Conservation (phyloP, 2,888 invertebrate species). For the Nephrocerus scutellatus region DNA sequence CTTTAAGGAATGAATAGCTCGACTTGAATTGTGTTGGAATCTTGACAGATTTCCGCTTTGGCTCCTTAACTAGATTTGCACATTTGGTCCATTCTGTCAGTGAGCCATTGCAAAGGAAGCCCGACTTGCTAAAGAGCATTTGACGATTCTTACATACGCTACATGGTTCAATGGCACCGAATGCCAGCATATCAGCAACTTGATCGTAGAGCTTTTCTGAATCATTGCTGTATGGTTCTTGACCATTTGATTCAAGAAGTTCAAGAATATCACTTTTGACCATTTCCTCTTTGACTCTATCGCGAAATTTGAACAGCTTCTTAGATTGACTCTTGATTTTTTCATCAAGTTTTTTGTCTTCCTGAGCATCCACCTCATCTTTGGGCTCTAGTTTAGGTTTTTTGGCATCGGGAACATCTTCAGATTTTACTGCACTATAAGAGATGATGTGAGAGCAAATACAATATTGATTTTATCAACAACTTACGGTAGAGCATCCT, state of each 20-base stretch:
- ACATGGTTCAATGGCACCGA: conserved; percentile 76
- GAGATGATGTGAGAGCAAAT: no score
- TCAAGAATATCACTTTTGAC: conserved; percentile 55
- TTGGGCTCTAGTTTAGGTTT: conserved; percentile 62
- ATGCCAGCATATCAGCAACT: conserved; percentile 77
- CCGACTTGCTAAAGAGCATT: conserved; percentile 60
- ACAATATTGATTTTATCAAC: not conserved
- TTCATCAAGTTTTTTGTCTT: conserved; percentile 57
- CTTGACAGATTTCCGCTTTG: conserved; percentile 62
- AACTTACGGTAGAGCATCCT: conserved; percentile 59
- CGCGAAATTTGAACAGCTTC: conserved; percentile 55
- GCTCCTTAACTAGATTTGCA: conserved; percentile 61
- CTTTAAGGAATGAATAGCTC: conserved; percentile 53
- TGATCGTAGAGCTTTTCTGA: conserved; percentile 59
- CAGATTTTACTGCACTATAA: conserved; percentile 41
- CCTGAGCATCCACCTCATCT: conserved; percentile 50
- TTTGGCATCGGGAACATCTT: conserved; percentile 57
- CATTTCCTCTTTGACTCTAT: conserved; percentile 54
- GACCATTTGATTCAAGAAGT: conserved; percentile 66
- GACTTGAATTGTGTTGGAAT: conserved; percentile 59
- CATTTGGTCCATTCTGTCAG: conserved; percentile 83
- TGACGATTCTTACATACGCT: conserved; percentile 71
- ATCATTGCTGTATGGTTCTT: conserved; percentile 59
- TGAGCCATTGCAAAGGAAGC: conserved; percentile 77
- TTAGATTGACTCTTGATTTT: conserved; percentile 35